Percentiles rank a stretch among this genome's conserved stretches.
Evolutionary conservation across 1,140 invertebrate species (phyloP).

Genomic region (Brachionus koreanus): DNA sequence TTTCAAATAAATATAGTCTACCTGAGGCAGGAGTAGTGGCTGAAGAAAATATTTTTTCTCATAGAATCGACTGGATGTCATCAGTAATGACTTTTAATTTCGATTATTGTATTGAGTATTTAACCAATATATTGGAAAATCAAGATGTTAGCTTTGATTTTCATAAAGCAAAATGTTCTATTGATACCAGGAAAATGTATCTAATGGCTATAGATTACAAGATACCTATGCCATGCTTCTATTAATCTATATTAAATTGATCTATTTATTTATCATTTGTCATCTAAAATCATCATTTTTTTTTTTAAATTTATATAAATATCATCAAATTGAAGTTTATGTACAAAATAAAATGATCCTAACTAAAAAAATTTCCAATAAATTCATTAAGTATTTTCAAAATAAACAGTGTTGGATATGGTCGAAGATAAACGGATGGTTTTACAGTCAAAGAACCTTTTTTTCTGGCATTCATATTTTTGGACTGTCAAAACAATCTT

Average conservation of each 20-base stretch:
- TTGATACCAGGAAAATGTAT: neutral
- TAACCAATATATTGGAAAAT: neutral
- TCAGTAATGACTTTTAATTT: neutral
- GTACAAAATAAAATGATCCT: too few species aligned
- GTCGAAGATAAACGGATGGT: too few species aligned
- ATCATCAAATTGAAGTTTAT: too few species aligned
- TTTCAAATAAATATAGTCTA: neutral
- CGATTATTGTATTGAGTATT: neutral
- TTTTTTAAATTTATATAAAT: too few species aligned
- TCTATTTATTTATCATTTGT: too few species aligned
- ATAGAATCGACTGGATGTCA: conserved; percentile 11
- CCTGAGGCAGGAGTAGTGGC: neutral
- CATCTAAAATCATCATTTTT: too few species aligned
- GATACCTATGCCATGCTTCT: neutral
- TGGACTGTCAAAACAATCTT: too few species aligned
- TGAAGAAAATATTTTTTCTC: neutral
- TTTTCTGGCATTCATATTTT: too few species aligned
- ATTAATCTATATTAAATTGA: neutral
- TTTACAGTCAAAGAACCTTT: too few species aligned
- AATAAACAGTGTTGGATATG: too few species aligned
- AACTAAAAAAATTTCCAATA: too few species aligned
- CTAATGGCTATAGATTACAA: conserved; percentile 6
- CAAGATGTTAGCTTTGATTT: neutral
- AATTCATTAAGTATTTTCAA: too few species aligned
- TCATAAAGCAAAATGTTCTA: neutral